These are phyloP conservation scores for Diarsia rubi DNA, from an alignment of 2,888 invertebrate species.

Conservation along the genomic window DNA sequence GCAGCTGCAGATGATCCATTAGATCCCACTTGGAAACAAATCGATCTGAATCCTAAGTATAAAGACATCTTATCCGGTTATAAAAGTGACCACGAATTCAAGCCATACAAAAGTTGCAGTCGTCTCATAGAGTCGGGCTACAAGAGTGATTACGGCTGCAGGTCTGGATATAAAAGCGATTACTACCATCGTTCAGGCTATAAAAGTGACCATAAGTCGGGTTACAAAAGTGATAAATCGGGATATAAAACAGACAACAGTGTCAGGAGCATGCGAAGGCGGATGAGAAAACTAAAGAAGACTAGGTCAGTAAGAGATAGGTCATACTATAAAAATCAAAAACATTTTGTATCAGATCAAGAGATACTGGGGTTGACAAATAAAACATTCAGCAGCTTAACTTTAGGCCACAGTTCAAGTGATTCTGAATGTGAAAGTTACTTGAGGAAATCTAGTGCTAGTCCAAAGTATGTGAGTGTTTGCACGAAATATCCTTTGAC, in stretches of 20 bases:
- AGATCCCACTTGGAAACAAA: conserved; percentile 92
- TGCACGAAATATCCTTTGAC: conserved; percentile 85
- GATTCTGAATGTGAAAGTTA: conserved; percentile 88
- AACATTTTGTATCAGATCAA: conserved; percentile 91
- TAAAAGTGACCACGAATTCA: conserved; percentile 91
- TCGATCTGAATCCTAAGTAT: conserved; percentile 92
- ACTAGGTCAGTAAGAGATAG: conserved; percentile 88
- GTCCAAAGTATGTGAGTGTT: conserved; percentile 87
- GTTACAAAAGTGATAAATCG: conserved; percentile 92
- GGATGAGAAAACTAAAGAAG: conserved; percentile 88
- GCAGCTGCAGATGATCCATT: conserved; percentile 90
- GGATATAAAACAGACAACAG: conserved; percentile 92
- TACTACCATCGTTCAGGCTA: conserved; percentile 90
- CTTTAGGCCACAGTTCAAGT: conserved; percentile 90
- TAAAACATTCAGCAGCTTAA: conserved; percentile 89
- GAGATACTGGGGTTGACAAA: conserved; percentile 91
- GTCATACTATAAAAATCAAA: conserved; percentile 90
- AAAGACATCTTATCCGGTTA: conserved; percentile 91
- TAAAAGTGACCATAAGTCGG: conserved; percentile 91
- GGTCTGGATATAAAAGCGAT: conserved; percentile 89
- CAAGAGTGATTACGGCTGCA: conserved; percentile 91
- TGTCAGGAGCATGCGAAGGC: conserved; percentile 85
- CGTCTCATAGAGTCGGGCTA: conserved; percentile 91
- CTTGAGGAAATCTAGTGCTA: conserved; percentile 82
- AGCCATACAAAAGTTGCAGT: conserved; percentile 89